Percentiles rank a stretch among this genome's conserved stretches.
These are phyloP conservation scores for Frankliniella intonsa DNA, from an alignment of 2,888 invertebrate genomes.

Conservation along the genomic window DNA sequence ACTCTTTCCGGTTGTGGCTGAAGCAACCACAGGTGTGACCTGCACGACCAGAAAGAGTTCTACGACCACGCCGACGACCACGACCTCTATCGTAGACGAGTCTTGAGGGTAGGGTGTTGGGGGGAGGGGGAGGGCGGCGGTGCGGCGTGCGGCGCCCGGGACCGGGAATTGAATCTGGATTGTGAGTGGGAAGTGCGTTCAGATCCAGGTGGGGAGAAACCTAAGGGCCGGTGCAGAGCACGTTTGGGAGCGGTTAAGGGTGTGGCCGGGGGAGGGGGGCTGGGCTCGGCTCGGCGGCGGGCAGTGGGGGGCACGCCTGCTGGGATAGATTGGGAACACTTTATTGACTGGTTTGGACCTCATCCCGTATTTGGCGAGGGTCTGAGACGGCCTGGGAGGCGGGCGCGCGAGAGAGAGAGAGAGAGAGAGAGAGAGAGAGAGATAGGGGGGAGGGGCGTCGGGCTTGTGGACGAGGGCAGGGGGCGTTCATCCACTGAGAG, in stretches of 20 bases:
- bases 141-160: neutral
- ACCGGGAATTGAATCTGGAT: conserved; percentile 15
- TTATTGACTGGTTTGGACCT: conserved; percentile 15
- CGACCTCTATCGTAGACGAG: neutral
- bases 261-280: neutral
- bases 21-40: no score
- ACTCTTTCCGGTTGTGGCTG: no score
- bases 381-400: neutral
- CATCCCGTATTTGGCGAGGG: neutral
- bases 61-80: no score
- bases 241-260: conserved; percentile 9
- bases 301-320: neutral
- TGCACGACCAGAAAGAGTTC: no score
- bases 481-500: neutral
- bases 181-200: conserved; percentile 18
- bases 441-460: neutral
- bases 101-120: neutral
- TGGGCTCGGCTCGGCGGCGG: neutral
- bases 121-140: neutral
- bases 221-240: neutral
- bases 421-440: neutral
- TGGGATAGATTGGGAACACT: conserved; percentile 22
- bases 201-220: conserved; percentile 1
- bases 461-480: no score
- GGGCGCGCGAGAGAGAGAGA: neutral